Evolutionary conservation across 2,888 invertebrate species (phyloP).

Genomic region (Hanleya hanleyi): DNA sequence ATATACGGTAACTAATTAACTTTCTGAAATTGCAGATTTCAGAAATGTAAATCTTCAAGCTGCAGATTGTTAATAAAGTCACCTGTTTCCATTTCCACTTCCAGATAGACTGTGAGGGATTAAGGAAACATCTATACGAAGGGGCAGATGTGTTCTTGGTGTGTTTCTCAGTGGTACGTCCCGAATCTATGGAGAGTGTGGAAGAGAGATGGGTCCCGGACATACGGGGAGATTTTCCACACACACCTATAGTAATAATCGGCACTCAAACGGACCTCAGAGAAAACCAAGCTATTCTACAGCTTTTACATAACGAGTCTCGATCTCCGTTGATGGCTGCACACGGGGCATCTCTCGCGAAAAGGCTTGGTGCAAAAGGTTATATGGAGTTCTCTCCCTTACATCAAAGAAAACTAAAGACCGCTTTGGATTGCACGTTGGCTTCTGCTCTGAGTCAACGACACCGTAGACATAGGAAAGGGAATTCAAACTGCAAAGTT

Average conservation of each 20-base stretch:
- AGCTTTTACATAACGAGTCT: not conserved
- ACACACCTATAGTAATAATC: constrained; percentile 58
- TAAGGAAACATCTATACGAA: constrained; percentile 38
- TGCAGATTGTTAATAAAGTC: too few species aligned
- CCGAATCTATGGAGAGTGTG: constrained; percentile 58
- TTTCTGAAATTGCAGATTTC: too few species aligned
- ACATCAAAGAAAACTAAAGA: not conserved
- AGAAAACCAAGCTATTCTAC: not conserved
- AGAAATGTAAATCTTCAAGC: too few species aligned
- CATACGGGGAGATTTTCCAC: constrained; percentile 55
- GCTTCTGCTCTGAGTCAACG: not conserved
- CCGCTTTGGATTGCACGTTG: not conserved
- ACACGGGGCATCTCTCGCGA: not conserved
- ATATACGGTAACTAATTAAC: too few species aligned
- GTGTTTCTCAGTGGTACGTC: constrained; percentile 58
- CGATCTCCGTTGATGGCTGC: not conserved
- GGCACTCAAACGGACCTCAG: constrained; percentile 64
- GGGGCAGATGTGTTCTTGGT: constrained; percentile 63
- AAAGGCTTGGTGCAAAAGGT: constrained; percentile 21
- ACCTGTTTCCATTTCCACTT: too few species aligned
- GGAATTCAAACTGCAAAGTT: not conserved
- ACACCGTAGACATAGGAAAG: not conserved
- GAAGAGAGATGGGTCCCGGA: constrained; percentile 61
- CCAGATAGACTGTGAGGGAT: not conserved
- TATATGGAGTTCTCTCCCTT: constrained; percentile 46